Evolutionary conservation across 2,113 vertebrate genomes (phyloP), one percentile per base, ranked within the genome.

Genomic region (Bagarius yarrelli): DNA sequence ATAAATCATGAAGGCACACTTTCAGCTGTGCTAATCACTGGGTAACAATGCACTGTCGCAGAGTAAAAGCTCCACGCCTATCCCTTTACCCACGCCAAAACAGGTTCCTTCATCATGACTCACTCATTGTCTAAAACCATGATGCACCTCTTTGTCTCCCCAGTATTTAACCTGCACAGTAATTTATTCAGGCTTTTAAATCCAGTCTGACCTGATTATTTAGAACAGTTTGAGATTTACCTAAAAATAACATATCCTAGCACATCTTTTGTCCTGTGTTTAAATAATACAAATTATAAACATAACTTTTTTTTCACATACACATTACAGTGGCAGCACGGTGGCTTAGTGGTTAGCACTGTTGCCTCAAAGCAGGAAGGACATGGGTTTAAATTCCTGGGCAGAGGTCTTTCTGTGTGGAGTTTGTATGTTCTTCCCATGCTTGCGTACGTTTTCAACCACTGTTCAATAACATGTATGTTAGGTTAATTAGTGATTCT

Each of bases 41-140:
- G 73, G 78, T 81, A 27, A 81, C 77, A 56, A 64, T 78, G 57
- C 52, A 79, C 21, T 56, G 30, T 23, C 64, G 21, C 19, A 8
- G 53, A 15, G 11, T 44, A 25, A 25, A 63, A 66, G 36, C 50
- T 11, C 18, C 55, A 76, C 32, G 2, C 80, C 30, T 27, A 44
- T 40, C 4, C 23, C 55, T n/a, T 56, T 25, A 59, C 67, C 4
- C 27, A 47, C 32, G 8, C 15, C n/a, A 15, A 19, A 50, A 78
- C 23, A 53, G 27, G 19, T 53, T 8, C 32, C 30, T 12, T 72
- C 9, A 36, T 72, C 30, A 67, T 53, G 19, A 34, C 27, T 32
- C 66, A 80, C 4, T 15, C 30, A 44, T 63, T 80, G 12, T 50
- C 1, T 40, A 52, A 60, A 69, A 60, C 30, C 34, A 34, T 23